Conservation (phyloP, 1,140 invertebrate species). For the Arctopsyche grandis region DNA sequence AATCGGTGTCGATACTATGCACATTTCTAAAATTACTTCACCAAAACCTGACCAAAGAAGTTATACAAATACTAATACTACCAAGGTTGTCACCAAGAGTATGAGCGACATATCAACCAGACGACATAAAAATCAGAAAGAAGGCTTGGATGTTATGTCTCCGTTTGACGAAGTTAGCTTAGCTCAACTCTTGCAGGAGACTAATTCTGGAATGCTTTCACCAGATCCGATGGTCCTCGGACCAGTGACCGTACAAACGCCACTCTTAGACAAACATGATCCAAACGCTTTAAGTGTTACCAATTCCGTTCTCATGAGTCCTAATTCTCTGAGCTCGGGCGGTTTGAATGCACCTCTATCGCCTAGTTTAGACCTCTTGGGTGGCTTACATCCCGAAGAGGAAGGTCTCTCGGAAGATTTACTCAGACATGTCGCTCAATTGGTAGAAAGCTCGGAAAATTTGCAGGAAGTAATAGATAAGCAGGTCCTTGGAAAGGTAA, state of each 20-base stretch:
- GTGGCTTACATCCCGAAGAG: constrained; percentile 64
- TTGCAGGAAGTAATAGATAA: constrained; percentile 75
- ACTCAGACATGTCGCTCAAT: constrained; percentile 73
- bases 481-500: constrained; percentile 67
- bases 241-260: neutral
- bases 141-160: constrained; percentile 59
- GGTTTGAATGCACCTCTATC: constrained; percentile 62
- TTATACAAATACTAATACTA: constrained; percentile 41
- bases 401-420: constrained; percentile 74
- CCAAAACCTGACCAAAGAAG: constrained; percentile 42
- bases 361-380: constrained; percentile 64
- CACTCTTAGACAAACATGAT: constrained; percentile 39
- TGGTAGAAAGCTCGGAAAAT: constrained; percentile 73
- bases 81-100: constrained; percentile 4
- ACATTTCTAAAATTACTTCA: neutral
- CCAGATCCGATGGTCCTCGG: constrained; percentile 26
- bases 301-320: constrained; percentile 59
- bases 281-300: constrained; percentile 30
- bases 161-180: constrained; percentile 64
- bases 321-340: constrained; percentile 62
- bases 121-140: constrained; percentile 26
- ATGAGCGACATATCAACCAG: neutral
- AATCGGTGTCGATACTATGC: neutral
- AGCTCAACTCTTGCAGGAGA: constrained; percentile 63
- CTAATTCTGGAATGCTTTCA: constrained; percentile 37